Evolutionary conservation across 2,888 invertebrate species (phyloP).

Genomic region (Phalangium opilio): DNA sequence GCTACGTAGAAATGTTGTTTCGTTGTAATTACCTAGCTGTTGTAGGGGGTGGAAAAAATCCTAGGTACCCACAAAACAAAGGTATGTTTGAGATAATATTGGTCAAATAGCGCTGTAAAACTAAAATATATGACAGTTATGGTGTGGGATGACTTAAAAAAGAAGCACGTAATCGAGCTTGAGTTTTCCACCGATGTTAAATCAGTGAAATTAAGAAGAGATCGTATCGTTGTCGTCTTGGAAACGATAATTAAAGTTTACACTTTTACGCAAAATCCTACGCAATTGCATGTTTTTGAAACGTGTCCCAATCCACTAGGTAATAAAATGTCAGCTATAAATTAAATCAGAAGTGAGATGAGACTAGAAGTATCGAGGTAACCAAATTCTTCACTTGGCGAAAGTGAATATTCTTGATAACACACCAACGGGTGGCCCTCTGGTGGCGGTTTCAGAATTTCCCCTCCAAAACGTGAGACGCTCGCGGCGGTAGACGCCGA

Average conservation of each 20-base stretch:
- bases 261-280: slow-evolving; percentile 89
- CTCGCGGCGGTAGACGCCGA: too few species aligned
- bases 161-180: slow-evolving; percentile 79
- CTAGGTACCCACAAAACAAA: slow-evolving; percentile 83
- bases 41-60: slow-evolving; percentile 82
- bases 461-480: too few species aligned
- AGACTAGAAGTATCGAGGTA: too few species aligned
- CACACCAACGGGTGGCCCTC: too few species aligned
- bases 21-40: slow-evolving; percentile 92
- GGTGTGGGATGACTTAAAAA: slow-evolving; percentile 96
- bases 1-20: slow-evolving; percentile 93
- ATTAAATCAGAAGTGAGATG: too few species aligned
- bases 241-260: slow-evolving; percentile 93
- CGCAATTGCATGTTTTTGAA: slow-evolving; percentile 90
- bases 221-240: slow-evolving; percentile 42
- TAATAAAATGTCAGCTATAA: slow-evolving; percentile 22
- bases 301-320: slow-evolving; percentile 80
- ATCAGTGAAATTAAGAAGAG: slow-evolving; percentile 78
- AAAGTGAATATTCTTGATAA: too few species aligned
- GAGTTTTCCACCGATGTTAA: slow-evolving; percentile 88
- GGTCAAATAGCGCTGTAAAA: too few species aligned
- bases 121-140: slow-evolving; percentile 45
- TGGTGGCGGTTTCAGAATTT: too few species aligned
- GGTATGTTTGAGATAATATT: slow-evolving; percentile 31
- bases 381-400: too few species aligned